Conservation (phyloP, 2,113 vertebrate species). For the Perccottus glenii region DNA sequence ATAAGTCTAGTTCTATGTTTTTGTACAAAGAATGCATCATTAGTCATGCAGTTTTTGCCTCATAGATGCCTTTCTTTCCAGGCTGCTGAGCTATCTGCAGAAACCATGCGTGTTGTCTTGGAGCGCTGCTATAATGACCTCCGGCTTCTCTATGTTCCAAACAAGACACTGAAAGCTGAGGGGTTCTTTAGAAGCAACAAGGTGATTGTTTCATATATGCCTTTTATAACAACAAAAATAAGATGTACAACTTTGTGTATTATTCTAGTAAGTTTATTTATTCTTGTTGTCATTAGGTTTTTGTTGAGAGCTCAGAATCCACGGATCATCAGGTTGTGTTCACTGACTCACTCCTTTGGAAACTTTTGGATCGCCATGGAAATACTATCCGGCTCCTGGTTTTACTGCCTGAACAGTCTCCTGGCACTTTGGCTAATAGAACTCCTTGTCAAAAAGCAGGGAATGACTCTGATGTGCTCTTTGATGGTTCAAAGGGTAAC, state of each 20-base stretch:
- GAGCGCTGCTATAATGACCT: constrained; percentile 98
- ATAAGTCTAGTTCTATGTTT: not conserved
- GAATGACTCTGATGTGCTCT: constrained; percentile 82
- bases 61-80: constrained; percentile 52
- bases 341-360: constrained; percentile 94
- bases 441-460: constrained; percentile 84
- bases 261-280: not conserved
- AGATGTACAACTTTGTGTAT: not conserved
- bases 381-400: constrained; percentile 96
- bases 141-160: constrained; percentile 89
- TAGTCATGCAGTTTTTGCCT: not conserved
- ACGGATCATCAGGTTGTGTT: constrained; percentile 87
- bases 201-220: constrained; percentile 69
- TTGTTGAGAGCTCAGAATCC: constrained; percentile 93
- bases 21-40: not conserved
- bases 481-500: constrained; percentile 84
- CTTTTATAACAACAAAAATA: not conserved
- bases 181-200: constrained; percentile 99
- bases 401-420: constrained; percentile 91
- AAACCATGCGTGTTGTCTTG: constrained; percentile 94
- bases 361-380: constrained; percentile 93
- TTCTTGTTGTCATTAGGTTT: constrained; percentile 82
- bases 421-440: constrained; percentile 84
- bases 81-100: constrained; percentile 86
- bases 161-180: constrained; percentile 95